Base-by-base conservation (phyloP, 2,888 invertebrate genomes). In the Acheta domesticus region DNA sequence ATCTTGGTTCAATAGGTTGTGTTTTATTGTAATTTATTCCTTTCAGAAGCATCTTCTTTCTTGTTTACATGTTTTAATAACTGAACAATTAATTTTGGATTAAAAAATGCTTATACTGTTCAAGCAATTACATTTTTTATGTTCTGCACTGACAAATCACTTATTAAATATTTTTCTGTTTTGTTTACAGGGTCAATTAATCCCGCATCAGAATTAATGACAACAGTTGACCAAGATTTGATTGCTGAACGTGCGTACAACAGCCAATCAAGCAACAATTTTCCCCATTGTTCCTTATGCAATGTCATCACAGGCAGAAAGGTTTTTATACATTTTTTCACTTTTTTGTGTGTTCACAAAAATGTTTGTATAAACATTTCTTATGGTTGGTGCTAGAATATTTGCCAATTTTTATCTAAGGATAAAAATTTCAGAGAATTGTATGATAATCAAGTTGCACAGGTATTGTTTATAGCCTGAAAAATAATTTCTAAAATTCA, bases 251-350 rank as follows among this genome's bases (percentile, higher is more conserved):
- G 86, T 81, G 85, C 86, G 0, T 91, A 87, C 85, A 91, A 91
- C 84, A 84, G 86, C 78, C 87, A 86, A 79, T 87, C 87, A 86
- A 88, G 89, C 80, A 85, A 86, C 74, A 85, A 87, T 78, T 86
- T 87, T n/a, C 91, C 92, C 0, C 88, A 90, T 83, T 92, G 92
- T 85, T 87, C 89, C 16, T 85, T 92, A 19, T 92, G 92, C 83
- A 86, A 88, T 8, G 86, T 90, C 14, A 90, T 91, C 83, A 85
- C 82, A 77, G 76, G 78, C 16, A 80, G 82, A 76, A 82, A 83
- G 82, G 84, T 84, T 62, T 62, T 62, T 62, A 36, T 36, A 36
- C 5, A 36, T 36, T 36, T 36, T 5, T 36, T 36, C 36, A 36
- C 36, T 62, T 62, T 62, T 62, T 62, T n/a, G 4, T 62, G 62